Evolutionary conservation across 1,140 invertebrate species (phyloP).

Genomic region (Pachypeltis micranthus): DNA sequence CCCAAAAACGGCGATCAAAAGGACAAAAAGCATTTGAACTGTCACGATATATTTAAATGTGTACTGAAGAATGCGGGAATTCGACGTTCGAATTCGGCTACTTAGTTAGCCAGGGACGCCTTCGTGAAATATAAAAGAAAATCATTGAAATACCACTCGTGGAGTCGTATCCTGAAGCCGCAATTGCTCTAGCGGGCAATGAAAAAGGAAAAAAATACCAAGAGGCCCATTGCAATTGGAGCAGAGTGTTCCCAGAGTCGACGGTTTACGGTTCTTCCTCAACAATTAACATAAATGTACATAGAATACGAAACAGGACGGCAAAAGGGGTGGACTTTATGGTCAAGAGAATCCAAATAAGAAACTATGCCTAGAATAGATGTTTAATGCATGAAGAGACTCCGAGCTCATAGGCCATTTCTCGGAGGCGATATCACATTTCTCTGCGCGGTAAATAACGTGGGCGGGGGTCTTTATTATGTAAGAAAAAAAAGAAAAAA

Average conservation of each 20-base stretch:
- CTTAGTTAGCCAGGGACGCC: too few species aligned
- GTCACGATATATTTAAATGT: too few species aligned
- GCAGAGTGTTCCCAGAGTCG: neutral
- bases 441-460: neutral
- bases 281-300: neutral
- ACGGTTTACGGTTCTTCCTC: neutral
- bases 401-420: neutral
- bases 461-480: neutral
- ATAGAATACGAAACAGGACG: neutral
- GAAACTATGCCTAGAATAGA: neutral
- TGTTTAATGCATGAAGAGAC: neutral
- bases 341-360: neutral
- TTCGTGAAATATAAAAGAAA: too few species aligned
- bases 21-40: too few species aligned
- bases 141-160: too few species aligned
- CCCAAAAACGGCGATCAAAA: too few species aligned
- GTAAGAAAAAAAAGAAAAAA: too few species aligned
- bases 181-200: too few species aligned
- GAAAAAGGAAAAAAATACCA: neutral
- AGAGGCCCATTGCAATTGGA: neutral
- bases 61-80: too few species aligned
- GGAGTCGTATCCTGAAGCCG: too few species aligned
- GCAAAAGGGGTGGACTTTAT: neutral
- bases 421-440: neutral
- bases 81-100: too few species aligned